Evolutionary conservation across 2,797 vertebrate genomes (phyloP).

Genomic region (Denticeps clupeoides): DNA sequence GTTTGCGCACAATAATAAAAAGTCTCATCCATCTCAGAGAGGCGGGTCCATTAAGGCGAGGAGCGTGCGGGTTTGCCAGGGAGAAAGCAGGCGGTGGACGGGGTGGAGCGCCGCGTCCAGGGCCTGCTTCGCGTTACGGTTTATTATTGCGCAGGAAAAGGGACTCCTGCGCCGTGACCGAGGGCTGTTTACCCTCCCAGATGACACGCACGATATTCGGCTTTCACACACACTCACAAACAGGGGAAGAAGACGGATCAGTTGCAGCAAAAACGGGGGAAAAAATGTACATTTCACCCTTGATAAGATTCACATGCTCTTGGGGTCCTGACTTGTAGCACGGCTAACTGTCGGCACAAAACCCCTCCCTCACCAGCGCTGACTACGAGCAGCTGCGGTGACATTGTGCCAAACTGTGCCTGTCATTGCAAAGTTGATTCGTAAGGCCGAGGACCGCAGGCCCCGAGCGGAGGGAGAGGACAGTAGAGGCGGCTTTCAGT

Average conservation of each 20-base stretch:
- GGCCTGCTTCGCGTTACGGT: too few relatives aligned
- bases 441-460: neutral
- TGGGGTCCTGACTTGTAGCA: conserved; percentile 28
- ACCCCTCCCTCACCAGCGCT: conserved; percentile 7
- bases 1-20: too few relatives aligned
- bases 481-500: conserved; percentile 11
- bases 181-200: too few relatives aligned
- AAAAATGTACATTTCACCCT: conserved; percentile 43
- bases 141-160: too few relatives aligned
- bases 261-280: conserved; percentile 19
- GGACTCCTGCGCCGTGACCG: too few relatives aligned
- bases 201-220: too few relatives aligned
- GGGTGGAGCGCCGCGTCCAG: too few relatives aligned
- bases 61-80: too few relatives aligned
- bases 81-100: too few relatives aligned
- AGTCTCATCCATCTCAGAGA: too few relatives aligned
- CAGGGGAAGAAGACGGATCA: neutral
- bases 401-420: conserved; percentile 6
- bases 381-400: conserved; percentile 16
- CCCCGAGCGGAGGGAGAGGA: conserved; percentile 4
- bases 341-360: conserved; percentile 26
- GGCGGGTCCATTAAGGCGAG: too few relatives aligned
- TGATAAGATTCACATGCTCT: conserved; percentile 57
- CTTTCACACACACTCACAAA: conserved; percentile 13
- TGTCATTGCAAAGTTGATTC: conserved; percentile 1